Evolutionary conservation across 2,113 vertebrate genomes (phyloP).

Genomic region (Eurystomus gularis): DNA sequence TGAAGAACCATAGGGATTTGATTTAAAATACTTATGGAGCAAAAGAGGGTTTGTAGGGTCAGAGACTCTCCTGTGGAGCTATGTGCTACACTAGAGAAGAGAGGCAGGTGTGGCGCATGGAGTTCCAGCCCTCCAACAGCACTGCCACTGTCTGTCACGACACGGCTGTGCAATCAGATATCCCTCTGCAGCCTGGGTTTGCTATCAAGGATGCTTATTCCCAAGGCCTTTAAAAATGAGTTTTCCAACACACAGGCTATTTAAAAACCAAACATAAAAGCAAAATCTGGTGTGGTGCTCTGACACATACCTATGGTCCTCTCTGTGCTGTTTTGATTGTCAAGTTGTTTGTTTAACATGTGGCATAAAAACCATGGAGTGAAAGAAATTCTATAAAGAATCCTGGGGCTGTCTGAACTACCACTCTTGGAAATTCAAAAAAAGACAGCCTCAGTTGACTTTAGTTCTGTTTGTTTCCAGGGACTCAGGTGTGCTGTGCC

Average conservation of each 20-base stretch:
- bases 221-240: background rate
- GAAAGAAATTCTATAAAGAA: background rate
- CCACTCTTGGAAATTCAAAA: background rate
- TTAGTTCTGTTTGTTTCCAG: background rate
- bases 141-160: background rate
- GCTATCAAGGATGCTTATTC: background rate
- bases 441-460: rapidly evolving
- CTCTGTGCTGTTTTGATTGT: background rate
- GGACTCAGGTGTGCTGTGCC: background rate
- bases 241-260: background rate
- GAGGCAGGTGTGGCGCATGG: background rate
- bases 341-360: background rate
- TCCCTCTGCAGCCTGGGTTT: background rate
- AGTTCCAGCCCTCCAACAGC: background rate
- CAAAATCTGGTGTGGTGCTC: background rate
- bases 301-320: background rate
- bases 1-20: background rate
- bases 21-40: conserved; percentile 6
- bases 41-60: background rate
- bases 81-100: background rate
- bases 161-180: background rate
- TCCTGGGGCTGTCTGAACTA: background rate
- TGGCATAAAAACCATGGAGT: background rate
- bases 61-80: background rate
- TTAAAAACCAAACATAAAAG: background rate